Percentiles rank a stretch among this genome's conserved stretches.
phyloP scores from a whole-genome alignment of 2,113 vertebrate genomes.

The Upupa epops region DNA sequence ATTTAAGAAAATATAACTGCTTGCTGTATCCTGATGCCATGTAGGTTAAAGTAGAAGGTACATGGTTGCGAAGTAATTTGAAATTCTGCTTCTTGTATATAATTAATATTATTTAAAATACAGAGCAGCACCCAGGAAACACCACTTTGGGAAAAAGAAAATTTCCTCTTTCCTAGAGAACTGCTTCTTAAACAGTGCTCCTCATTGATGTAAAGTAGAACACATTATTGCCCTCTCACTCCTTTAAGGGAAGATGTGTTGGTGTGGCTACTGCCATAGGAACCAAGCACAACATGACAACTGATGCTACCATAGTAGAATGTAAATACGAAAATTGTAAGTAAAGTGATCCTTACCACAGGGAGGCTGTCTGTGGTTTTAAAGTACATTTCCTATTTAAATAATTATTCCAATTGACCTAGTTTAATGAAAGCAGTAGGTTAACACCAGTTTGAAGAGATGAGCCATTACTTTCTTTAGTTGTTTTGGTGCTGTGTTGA shows the following conservation, averaged over 20 bases:
- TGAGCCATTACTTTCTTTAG: not conserved
- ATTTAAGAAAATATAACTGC: not conserved
- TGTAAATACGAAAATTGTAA: not conserved
- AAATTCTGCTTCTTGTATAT: not conserved
- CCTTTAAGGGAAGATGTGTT: not conserved
- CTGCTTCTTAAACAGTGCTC: not conserved
- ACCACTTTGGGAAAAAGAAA: not conserved
- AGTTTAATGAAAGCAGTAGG: not conserved
- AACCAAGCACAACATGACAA: not conserved
- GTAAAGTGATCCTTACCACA: not conserved
- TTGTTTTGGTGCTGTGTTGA: not conserved
- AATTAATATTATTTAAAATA: not conserved
- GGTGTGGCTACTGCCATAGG: not conserved
- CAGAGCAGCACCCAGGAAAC: not conserved
- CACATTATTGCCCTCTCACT: fast-evolving
- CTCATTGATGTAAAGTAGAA: not conserved
- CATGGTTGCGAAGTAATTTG: not conserved
- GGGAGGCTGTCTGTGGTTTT: not conserved
- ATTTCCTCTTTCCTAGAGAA: not conserved
- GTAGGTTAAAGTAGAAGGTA: not conserved
- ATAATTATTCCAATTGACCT: not conserved
- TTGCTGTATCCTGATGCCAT: not conserved
- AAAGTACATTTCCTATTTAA: not conserved
- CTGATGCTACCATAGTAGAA: not conserved
- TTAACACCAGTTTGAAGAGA: not conserved